Conservation (phyloP, 1,140 invertebrate genomes). For the Neodiprion fabricii region DNA sequence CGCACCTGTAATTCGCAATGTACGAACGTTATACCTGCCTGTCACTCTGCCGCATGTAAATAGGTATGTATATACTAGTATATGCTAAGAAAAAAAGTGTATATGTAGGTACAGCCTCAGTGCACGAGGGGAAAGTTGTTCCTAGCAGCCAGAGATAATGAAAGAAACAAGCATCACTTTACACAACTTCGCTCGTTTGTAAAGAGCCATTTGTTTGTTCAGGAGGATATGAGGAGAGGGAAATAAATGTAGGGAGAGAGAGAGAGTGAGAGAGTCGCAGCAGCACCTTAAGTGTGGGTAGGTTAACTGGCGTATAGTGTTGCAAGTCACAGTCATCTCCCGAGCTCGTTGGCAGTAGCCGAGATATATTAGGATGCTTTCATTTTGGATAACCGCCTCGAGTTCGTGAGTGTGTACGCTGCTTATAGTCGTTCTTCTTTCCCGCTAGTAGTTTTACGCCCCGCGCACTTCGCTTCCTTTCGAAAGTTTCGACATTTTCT, state of each 20-base stretch:
- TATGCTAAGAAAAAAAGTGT: background rate
- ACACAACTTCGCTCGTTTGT: conserved; percentile 52
- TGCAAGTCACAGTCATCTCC: conserved; percentile 6
- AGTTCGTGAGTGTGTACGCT: background rate
- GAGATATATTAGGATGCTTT: conserved; percentile 3
- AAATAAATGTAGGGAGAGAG: conserved; percentile 8
- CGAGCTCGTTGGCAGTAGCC: background rate
- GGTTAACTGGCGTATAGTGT: background rate
- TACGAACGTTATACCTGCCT: no score
- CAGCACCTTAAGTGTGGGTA: background rate
- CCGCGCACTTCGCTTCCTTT: background rate
- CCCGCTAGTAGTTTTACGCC: background rate
- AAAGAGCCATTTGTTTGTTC: conserved; percentile 46
- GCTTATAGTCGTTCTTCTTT: background rate
- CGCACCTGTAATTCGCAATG: no score
- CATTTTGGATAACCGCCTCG: background rate
- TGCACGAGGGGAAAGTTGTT: conserved; percentile 26
- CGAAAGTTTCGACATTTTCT: conserved; percentile 1
- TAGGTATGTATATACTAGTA: background rate
- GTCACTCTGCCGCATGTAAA: no score
- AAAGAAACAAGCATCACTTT: conserved; percentile 38
- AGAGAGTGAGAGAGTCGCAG: conserved; percentile 20
- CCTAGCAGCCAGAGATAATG: conserved; percentile 43
- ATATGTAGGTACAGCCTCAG: background rate
- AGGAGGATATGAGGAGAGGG: conserved; percentile 6